Evolutionary conservation across 1,140 invertebrate genomes (phyloP), one percentile per base, ranked within the genome.

Genomic region (Gryon sp.): DNA sequence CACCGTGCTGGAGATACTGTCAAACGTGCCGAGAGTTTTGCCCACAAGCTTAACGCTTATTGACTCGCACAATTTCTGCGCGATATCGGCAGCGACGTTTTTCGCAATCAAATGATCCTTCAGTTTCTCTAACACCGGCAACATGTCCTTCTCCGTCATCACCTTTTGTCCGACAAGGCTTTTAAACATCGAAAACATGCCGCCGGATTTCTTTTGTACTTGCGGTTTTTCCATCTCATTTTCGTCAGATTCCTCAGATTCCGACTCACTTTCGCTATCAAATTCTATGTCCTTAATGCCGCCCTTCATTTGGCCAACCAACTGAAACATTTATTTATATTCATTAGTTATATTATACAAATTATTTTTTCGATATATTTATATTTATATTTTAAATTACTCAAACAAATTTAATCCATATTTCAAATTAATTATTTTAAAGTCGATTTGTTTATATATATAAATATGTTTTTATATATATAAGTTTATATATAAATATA

Each of bases 41-140:
- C 99, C 99, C 84, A 98, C 95, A 5, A 99, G 89, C 84, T 99
- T 98, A 0, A 90, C 90, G 5, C 95, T 93, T 7, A 99, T 97
- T 2, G 97, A 99, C 43, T 99, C 95, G 85, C 98, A 99, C 7
- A 99, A 89, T 84, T 99, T 98, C 11, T 91, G 90, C 5, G 98
- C 93, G 78, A 99, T 99, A 77, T 99, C 98, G 0, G 96, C 89
- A 19, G 99, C 99, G 1, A 99, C 99, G 89, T 99, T 99, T 87
- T 99, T 99, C 0, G 92, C 90, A 77, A 99, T 99, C 18, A 99
- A 90, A 88, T 99, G 98, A 86, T 99, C 98, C 68, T 95, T 95
- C 89, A 99, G 91, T 88, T 99, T 99, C 40, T 99, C 97, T 63
- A 99, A 87, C 26, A 93, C 94, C 0, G 98, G 95, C 66, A 92